These are phyloP conservation scores for Pelmatolapia mariae DNA, from an alignment of 2,113 vertebrate genomes.

Conservation along the genomic window DNA sequence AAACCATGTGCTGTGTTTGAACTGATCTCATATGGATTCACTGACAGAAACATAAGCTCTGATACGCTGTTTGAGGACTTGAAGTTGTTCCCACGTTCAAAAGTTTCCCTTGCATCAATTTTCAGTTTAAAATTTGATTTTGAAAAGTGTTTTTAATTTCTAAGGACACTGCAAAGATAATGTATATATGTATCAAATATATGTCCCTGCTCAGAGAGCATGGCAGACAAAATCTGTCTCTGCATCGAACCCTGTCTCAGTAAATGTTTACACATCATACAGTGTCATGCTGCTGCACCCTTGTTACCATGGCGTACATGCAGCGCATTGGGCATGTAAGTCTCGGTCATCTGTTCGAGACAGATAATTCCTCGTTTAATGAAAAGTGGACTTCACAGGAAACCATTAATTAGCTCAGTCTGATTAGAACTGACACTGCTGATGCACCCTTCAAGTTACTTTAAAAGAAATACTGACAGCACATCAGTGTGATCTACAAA, in stretches of 20 bases:
- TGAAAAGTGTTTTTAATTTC: not conserved
- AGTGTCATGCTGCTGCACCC: not conserved
- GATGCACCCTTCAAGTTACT: not conserved
- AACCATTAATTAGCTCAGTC: not conserved
- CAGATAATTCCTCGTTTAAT: not conserved
- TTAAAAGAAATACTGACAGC: not conserved
- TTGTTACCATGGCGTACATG: slow-evolving; percentile 25
- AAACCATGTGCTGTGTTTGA: not conserved
- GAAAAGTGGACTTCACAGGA: not conserved
- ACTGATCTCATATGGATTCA: not conserved
- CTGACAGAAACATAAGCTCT: not conserved
- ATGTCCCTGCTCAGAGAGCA: not conserved
- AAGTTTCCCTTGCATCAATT: not conserved
- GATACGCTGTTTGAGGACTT: not conserved
- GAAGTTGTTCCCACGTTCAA: not conserved
- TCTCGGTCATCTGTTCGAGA: slow-evolving; percentile 18
- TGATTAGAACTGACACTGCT: not conserved
- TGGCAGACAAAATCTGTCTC: not conserved
- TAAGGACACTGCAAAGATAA: not conserved
- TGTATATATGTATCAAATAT: rapidly evolving
- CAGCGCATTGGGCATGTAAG: slow-evolving; percentile 20
- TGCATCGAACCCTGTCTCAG: not conserved
- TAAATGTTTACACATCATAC: slow-evolving; percentile 24
- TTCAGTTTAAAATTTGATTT: not conserved
- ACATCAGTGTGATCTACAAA: not conserved